Conservation (phyloP, 1,140 invertebrate genomes). For the Drosophila pseudoobscura region DNA sequence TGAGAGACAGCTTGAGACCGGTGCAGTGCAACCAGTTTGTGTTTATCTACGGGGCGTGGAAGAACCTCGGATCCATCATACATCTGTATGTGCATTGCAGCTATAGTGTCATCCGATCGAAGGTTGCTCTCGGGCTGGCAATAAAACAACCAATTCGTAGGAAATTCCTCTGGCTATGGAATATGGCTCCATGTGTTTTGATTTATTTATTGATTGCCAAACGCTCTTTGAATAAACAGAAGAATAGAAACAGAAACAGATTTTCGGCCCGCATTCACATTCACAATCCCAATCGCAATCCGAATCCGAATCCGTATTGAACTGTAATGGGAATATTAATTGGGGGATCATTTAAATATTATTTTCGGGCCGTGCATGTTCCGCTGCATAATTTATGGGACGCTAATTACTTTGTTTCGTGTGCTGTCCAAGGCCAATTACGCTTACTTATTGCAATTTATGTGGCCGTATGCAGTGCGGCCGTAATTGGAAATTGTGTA, state of each 20-base stretch:
- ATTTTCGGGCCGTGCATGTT: constrained; percentile 35
- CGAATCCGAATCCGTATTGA: constrained; percentile 25
- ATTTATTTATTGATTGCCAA: constrained; percentile 44
- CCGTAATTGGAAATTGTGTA: constrained; percentile 53
- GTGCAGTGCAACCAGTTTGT: constrained; percentile 20
- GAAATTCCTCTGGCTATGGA: constrained; percentile 28
- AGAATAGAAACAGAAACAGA: constrained; percentile 13
- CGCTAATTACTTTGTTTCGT: constrained; percentile 47
- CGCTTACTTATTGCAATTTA: constrained; percentile 53
- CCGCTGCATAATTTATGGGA: constrained; percentile 43
- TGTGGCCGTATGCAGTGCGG: constrained; percentile 39
- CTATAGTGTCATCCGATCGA: constrained; percentile 45
- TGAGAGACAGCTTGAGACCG: constrained; percentile 27
- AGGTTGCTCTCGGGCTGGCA: constrained; percentile 8
- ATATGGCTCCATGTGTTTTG: constrained; percentile 23
- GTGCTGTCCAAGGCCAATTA: constrained; percentile 50
- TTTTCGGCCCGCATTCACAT: constrained; percentile 2
- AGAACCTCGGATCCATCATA: background rate
- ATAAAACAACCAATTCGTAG: constrained; percentile 6
- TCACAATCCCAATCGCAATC: constrained; percentile 36
- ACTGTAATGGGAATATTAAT: constrained; percentile 50
- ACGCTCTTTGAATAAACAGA: constrained; percentile 15
- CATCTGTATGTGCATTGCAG: background rate
- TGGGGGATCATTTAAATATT: constrained; percentile 41
- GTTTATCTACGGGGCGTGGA: constrained; percentile 31